Conservation (phyloP, 2,113 vertebrate genomes). For the Cyanistes caeruleus region DNA sequence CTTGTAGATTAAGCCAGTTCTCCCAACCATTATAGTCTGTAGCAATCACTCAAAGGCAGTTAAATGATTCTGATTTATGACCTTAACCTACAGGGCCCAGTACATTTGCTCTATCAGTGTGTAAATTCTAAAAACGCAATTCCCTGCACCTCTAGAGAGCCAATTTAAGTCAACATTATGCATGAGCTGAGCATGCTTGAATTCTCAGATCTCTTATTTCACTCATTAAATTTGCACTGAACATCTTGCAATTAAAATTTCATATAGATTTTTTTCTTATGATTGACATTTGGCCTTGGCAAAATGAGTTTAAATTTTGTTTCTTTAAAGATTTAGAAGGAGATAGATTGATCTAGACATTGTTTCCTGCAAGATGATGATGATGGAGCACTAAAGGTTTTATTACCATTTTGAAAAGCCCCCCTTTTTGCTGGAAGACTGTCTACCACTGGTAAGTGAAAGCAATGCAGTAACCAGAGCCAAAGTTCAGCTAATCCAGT, state of each 20-base stretch:
- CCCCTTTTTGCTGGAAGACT: not conserved
- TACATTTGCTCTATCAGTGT: slow-evolving; percentile 80
- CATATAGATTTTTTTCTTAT: slow-evolving; percentile 78
- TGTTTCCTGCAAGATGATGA: slow-evolving; percentile 64
- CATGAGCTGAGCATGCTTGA: slow-evolving; percentile 76
- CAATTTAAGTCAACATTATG: slow-evolving; percentile 82
- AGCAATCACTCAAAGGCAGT: slow-evolving; percentile 81
- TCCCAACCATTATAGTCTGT: slow-evolving; percentile 64
- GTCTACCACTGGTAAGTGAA: not conserved
- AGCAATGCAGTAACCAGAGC: not conserved
- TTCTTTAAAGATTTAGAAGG: slow-evolving; percentile 71
- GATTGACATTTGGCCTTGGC: slow-evolving; percentile 83
- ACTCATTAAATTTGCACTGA: slow-evolving; percentile 81
- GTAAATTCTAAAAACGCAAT: slow-evolving; percentile 78
- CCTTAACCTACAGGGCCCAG: slow-evolving; percentile 79
- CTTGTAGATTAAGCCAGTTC: slow-evolving; percentile 66
- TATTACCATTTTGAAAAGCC: slow-evolving; percentile 68
- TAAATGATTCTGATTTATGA: slow-evolving; percentile 86
- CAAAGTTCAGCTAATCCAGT: not conserved
- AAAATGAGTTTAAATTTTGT: slow-evolving; percentile 75
- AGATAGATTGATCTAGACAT: slow-evolving; percentile 58
- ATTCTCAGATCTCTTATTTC: slow-evolving; percentile 83
- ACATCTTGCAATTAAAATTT: slow-evolving; percentile 87
- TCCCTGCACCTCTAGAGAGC: slow-evolving; percentile 77
- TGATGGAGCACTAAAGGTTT: slow-evolving; percentile 58